Conservation (phyloP, 2,113 vertebrate species). For the Oryzias javanicus region DNA sequence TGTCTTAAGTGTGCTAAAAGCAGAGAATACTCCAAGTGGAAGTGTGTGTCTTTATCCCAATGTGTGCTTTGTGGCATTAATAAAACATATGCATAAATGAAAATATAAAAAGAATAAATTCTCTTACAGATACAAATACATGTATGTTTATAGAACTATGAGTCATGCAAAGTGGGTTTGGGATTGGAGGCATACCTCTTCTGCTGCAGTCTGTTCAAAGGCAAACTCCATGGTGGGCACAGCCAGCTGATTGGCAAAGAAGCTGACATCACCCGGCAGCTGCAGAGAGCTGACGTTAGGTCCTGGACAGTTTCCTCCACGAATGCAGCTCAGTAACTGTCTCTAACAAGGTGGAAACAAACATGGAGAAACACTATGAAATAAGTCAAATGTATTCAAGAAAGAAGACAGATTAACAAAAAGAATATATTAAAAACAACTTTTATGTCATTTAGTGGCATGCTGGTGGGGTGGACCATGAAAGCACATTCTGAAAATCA, state of each 20-base stretch:
- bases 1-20: too few species aligned
- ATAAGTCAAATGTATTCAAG: not conserved
- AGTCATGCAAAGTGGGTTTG: too few species aligned
- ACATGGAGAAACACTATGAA: not conserved
- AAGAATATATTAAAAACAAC: not conserved
- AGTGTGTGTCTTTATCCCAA: too few species aligned
- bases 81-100: too few species aligned
- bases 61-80: too few species aligned
- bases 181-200: slow-evolving; percentile 75
- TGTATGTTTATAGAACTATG: too few species aligned
- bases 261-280: slow-evolving; percentile 84
- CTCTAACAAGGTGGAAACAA: slow-evolving; percentile 68
- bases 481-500: not conserved
- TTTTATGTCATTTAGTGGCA: not conserved
- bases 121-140: too few species aligned
- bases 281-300: slow-evolving; percentile 85
- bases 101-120: too few species aligned
- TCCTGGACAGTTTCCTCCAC: slow-evolving; percentile 74
- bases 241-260: slow-evolving; percentile 90
- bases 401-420: not conserved
- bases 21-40: too few species aligned
- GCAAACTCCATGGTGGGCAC: slow-evolving; percentile 86
- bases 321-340: slow-evolving; percentile 80
- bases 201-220: slow-evolving; percentile 79
- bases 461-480: not conserved